phyloP scores from a whole-genome alignment of 1,140 invertebrate species.

The Spodoptera litura region DNA sequence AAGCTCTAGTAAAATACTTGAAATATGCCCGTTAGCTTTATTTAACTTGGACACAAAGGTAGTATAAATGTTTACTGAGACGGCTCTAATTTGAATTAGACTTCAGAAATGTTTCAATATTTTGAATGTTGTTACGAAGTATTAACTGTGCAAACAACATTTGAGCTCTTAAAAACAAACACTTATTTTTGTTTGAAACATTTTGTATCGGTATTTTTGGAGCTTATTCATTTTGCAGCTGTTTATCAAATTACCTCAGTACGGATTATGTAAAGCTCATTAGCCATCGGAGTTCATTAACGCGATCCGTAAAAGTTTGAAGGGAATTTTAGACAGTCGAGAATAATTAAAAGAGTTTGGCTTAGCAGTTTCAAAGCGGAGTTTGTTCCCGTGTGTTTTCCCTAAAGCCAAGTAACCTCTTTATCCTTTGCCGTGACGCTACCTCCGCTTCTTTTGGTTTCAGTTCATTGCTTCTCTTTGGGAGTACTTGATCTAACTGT shows the following conservation, averaged over 20 bases:
- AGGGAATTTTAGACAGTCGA: slow-evolving; percentile 60
- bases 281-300: slow-evolving; percentile 56
- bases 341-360: slow-evolving; percentile 71
- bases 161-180: background rate
- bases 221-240: slow-evolving; percentile 23
- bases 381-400: slow-evolving; percentile 52
- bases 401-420: slow-evolving; percentile 52
- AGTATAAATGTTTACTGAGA: slow-evolving; percentile 10
- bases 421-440: slow-evolving; percentile 44
- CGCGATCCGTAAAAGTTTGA: slow-evolving; percentile 57
- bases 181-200: background rate
- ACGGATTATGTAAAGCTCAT: slow-evolving; percentile 52
- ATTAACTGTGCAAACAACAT: background rate
- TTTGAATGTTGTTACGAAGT: background rate
- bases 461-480: slow-evolving; percentile 46
- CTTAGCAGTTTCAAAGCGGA: slow-evolving; percentile 62
- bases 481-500: slow-evolving; percentile 43
- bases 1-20: slow-evolving; percentile 16
- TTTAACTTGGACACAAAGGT: slow-evolving; percentile 30
- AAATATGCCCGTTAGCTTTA: slow-evolving; percentile 32
- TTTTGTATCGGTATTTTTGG: background rate
- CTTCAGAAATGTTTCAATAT: slow-evolving; percentile 6
- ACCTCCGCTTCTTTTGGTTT: slow-evolving; percentile 49
- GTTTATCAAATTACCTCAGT: slow-evolving; percentile 38
- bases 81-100: slow-evolving; percentile 18